Evolutionary conservation across 35 echinoderm and acorn worm species (phyloP).

Genomic region (Eucidaris tribuloides): DNA sequence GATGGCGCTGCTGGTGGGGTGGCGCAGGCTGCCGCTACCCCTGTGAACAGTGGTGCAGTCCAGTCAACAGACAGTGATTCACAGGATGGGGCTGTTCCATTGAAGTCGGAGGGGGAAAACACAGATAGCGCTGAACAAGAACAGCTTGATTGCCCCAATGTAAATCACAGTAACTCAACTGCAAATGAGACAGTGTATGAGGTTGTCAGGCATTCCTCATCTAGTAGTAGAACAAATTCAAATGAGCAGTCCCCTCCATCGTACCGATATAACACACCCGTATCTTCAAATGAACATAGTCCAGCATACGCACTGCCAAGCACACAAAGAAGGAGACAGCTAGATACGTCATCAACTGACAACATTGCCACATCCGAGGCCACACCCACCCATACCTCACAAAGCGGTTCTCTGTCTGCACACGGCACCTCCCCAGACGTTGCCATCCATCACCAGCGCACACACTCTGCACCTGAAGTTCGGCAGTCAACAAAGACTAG

Average conservation of each 20-base stretch:
- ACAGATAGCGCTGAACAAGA: neutral
- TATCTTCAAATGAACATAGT: neutral
- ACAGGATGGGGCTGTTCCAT: conserved; percentile 15
- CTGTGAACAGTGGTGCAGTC: neutral
- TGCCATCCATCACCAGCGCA: conserved; percentile 3
- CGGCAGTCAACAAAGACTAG: too few relatives aligned
- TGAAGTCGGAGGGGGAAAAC: neutral
- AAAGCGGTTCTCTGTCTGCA: neutral
- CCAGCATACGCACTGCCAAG: neutral
- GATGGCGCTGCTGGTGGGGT: neutral
- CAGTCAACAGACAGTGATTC: neutral
- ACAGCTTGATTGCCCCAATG: neutral
- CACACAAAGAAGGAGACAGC: neutral
- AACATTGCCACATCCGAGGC: too few relatives aligned
- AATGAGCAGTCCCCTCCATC: neutral
- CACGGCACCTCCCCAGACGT: neutral
- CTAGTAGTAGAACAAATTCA: neutral
- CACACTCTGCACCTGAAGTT: conserved; percentile 31
- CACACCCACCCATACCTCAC: too few relatives aligned
- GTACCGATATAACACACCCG: neutral
- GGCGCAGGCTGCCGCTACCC: neutral
- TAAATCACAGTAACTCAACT: conserved; percentile 8
- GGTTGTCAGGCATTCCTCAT: neutral
- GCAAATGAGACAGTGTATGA: neutral
- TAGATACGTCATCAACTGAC: too few relatives aligned